Evolutionary conservation across 2,113 vertebrate species (phyloP), one percentile per base, ranked within the genome.

Genomic region (Carlito syrichta): DNA sequence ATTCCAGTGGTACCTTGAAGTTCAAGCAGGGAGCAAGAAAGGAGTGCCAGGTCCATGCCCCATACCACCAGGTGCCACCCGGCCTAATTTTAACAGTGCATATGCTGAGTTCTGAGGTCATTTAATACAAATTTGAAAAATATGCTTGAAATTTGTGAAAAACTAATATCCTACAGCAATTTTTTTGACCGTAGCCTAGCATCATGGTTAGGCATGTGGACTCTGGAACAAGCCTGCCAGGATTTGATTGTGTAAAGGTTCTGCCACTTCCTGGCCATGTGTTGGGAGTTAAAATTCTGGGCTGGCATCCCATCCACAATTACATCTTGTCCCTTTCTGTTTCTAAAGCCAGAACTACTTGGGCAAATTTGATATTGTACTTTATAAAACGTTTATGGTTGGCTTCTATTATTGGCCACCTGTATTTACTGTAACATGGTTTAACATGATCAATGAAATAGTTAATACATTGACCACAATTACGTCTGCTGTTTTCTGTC

Each of bases 301-400:
- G 16, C 27, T 74, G 63, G 19, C 84, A 19, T 87, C 7, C 13
- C 50, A 62, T 32, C 32, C n/a, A 63, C 43, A 32, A 35, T 54
- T 56, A 23, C 58, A 50, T 63, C 20, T 86, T 96, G 54, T 63
- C 20, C 32, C 66, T 93, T 81, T 62, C 27, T 86, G 12, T 52
- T 38, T 54, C 68, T 91, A 54, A 83, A 92, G 52, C 56, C 84
- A 95, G 82, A 94, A 88, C 1, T 74, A 78, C 7, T 92, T 74
- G 43, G n/a, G 9, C 16, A 38, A 17, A 60, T 76, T 79, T 13
- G 84, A 23, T 27, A 12, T 19, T 86, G 1, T 38, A 11, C n/a
- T 94, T 95, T 66, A 81, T 94, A 54, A 73, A 35, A 56, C 95
- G 97, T 96, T 81, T 54, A 43, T 32, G 58, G 27, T 62, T 50